Evolutionary conservation across 2,888 invertebrate species (phyloP), one percentile per base, ranked within the genome.

Genomic region (Dryobota labecula): DNA sequence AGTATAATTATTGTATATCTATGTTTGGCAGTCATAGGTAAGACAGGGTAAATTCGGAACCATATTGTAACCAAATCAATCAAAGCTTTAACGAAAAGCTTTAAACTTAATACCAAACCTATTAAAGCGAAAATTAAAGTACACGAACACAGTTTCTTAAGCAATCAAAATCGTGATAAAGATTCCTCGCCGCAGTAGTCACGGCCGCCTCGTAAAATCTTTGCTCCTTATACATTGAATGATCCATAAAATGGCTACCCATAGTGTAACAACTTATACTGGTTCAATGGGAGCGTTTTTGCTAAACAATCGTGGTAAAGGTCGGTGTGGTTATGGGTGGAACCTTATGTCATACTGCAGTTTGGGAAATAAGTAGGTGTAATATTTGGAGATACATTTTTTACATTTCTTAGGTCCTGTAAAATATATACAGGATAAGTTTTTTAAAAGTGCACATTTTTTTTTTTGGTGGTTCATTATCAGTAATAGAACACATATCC

Each of bases 141-240:
- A 70, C 65, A 67, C 18, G 7, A 82, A 78, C 70, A 83, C 82
- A 84, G 80, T 88, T 88, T 75, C 80, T 74, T 70, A 80, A 80
- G 84, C 86, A 85, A 90, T 92, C 92, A 92, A 92, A 92, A 86
- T 84, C 75, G 88, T 84, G 88, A 92, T 91, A 93, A 92, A 92
- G 87, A 88, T 86, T 83, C 77, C 83, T 80, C 87, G 54, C 78
- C 78, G 80, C 81, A 78, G 87, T 72, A 89, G 91, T 90, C 91
- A 90, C 90, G 90, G 86, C 56, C 60, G 69, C 84, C 82, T 92
- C 94, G 90, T 95, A 93, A 94, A 95, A 93, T 93, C 92, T 90
- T 88, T 86, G 87, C 86, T 74, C 86, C 89, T 92, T 94, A 94
- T 92, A 90, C 90, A 85, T 84, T 84, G 90, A 92, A 94, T 91